These are phyloP conservation scores for Leguminivora glycinivorella DNA, from an alignment of 1,140 invertebrate genomes.

Conservation along the genomic window DNA sequence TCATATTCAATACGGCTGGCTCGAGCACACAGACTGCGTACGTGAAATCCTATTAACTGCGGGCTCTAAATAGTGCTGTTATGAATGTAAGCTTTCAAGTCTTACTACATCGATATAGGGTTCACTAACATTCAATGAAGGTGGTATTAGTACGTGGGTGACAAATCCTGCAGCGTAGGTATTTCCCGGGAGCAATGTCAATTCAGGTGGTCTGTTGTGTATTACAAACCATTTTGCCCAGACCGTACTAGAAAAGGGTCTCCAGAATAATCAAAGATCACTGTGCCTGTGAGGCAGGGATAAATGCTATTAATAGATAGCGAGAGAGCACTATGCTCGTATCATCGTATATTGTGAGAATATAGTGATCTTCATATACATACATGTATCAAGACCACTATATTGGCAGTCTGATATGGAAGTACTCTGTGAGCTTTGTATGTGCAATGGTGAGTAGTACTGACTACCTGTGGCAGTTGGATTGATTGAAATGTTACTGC, in stretches of 20 bases:
- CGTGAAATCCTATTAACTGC: background rate
- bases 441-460: background rate
- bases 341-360: too few species aligned
- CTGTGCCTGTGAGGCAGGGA: too few species aligned
- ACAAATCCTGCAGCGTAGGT: background rate
- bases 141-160: background rate
- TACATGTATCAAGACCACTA: too few species aligned
- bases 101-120: too few species aligned
- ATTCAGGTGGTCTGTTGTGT: background rate
- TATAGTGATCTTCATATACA: too few species aligned
- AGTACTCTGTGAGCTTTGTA: background rate
- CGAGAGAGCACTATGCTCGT: too few species aligned
- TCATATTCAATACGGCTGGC: too few species aligned
- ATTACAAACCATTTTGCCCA: background rate
- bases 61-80: background rate
- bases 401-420: background rate
- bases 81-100: too few species aligned
- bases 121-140: too few species aligned
- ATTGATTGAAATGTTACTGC: constrained; percentile 16
- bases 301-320: too few species aligned
- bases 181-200: background rate
- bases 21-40: background rate
- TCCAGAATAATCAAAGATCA: too few species aligned
- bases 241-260: background rate
- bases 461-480: background rate